Evolutionary conservation across 2,797 vertebrate species (phyloP).

Genomic region (Micropoecilia bifurca): DNA sequence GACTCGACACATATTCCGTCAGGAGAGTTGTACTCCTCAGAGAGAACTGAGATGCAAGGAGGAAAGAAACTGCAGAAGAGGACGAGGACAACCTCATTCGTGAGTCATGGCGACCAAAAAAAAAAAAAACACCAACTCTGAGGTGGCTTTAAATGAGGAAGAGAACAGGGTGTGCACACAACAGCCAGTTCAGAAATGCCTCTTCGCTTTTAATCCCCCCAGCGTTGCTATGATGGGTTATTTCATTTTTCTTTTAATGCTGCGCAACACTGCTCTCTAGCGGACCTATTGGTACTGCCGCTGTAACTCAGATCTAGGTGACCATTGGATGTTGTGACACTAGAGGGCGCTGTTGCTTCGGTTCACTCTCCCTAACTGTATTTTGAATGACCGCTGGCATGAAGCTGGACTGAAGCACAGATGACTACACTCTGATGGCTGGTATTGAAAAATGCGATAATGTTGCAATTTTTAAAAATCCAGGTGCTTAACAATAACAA

Average conservation of each 20-base stretch:
- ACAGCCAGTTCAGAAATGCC: neutral
- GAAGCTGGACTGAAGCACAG: neutral
- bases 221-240: neutral
- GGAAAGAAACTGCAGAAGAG: slow-evolving; percentile 6
- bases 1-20: slow-evolving; percentile 27
- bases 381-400: neutral
- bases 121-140: neutral
- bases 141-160: neutral
- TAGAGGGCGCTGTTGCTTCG: neutral
- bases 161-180: neutral
- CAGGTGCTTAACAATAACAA: neutral
- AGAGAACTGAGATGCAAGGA: slow-evolving; percentile 39
- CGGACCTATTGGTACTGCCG: neutral
- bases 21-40: neutral
- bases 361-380: neutral
- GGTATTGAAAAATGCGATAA: neutral
- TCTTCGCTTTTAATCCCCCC: neutral
- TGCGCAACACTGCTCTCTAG: neutral
- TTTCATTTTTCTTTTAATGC: neutral
- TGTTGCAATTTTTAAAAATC: neutral
- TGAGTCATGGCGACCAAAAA: slow-evolving; percentile 35
- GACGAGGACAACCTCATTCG: slow-evolving; percentile 1
- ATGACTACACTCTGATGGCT: neutral
- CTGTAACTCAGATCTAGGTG: neutral
- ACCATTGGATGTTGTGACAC: neutral